Percentiles rank a stretch among this genome's conserved stretches.
These are phyloP conservation scores for Calycopis cecrops DNA, from an alignment of 1,140 invertebrate genomes.

Conservation along the genomic window DNA sequence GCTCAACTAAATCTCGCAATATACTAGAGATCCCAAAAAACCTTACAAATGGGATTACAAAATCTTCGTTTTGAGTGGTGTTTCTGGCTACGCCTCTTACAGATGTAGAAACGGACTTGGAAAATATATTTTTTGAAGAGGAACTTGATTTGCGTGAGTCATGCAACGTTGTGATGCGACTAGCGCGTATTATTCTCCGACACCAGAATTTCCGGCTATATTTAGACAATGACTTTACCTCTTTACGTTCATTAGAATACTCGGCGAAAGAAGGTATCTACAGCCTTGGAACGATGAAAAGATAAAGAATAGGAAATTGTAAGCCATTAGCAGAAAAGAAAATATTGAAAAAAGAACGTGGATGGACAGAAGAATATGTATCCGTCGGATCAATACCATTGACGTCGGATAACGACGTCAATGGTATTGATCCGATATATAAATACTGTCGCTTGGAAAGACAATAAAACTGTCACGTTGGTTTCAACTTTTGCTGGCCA, in stretches of 20 bases:
- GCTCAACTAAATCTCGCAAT: too few species aligned
- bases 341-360: background rate
- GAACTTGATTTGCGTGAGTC: conserved; percentile 36
- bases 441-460: conserved; percentile 38
- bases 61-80: too few species aligned
- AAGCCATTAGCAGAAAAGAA: background rate
- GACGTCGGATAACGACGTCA: too few species aligned
- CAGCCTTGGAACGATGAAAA: background rate
- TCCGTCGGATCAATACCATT: too few species aligned
- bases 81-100: too few species aligned
- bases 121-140: background rate
- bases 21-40: too few species aligned
- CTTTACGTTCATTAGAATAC: conserved; percentile 31
- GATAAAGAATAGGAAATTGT: background rate
- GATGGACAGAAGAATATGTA: conserved; percentile 24
- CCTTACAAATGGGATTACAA: too few species aligned
- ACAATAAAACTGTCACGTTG: conserved; percentile 50
- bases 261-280: conserved; percentile 32
- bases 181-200: conserved; percentile 27
- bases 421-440: conserved; percentile 23
- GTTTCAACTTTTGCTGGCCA: conserved; percentile 39
- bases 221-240: conserved; percentile 53
- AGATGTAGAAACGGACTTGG: too few species aligned
- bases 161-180: conserved; percentile 30
- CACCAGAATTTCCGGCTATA: conserved; percentile 37